These are phyloP conservation scores for Bungarus multicinctus DNA, from an alignment of 2,113 vertebrate species.

Conservation along the genomic window DNA sequence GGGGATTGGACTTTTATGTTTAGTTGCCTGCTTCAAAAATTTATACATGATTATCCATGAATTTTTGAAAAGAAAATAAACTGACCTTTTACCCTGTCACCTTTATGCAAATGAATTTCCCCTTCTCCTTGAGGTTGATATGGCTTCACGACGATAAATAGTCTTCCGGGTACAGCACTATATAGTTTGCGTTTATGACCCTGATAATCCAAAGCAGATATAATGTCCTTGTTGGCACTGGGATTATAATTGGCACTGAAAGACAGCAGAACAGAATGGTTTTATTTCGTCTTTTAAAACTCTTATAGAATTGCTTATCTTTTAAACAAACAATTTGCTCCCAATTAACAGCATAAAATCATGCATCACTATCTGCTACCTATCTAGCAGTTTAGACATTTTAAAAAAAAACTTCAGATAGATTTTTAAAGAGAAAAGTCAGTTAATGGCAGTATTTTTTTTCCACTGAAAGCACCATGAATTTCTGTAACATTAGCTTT, in stretches of 20 bases:
- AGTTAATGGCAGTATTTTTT: not conserved
- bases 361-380: rapidly evolving
- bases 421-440: not conserved
- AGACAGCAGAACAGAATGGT: not conserved
- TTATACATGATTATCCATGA: not conserved
- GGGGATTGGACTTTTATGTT: not conserved
- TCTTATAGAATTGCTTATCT: not conserved
- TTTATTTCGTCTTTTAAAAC: conserved; percentile 16
- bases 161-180: conserved; percentile 90
- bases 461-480: not conserved
- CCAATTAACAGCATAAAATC: not conserved
- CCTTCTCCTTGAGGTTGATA: conserved; percentile 90
- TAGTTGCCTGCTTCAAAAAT: not conserved
- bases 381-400: not conserved
- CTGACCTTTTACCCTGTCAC: conserved; percentile 94
- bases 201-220: conserved; percentile 70
- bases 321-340: not conserved
- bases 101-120: conserved; percentile 90
- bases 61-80: not conserved
- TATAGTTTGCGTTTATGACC: conserved; percentile 90
- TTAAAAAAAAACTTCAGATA: conserved; percentile 14
- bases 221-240: conserved; percentile 70
- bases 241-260: conserved; percentile 70
- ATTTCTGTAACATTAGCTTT: not conserved
- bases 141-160: conserved; percentile 86